Evolutionary conservation across 2,888 invertebrate genomes (phyloP).

Genomic region (Hirtodrosophila histrioides): DNA sequence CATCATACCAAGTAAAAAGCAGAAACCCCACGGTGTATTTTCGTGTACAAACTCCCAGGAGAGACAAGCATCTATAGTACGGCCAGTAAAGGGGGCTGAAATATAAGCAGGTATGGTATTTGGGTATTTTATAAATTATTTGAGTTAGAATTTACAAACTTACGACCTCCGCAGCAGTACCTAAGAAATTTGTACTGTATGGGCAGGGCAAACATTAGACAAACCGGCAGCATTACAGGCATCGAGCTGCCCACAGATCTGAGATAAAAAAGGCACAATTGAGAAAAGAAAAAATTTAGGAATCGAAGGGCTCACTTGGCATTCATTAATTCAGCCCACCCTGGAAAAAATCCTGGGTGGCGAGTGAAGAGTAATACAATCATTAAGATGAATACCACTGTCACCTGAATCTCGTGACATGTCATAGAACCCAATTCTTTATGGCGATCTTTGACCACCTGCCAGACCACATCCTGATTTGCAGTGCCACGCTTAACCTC

Average conservation of each 20-base stretch:
- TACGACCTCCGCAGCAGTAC: slow-evolving; percentile 85
- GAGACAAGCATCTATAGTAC: slow-evolving; percentile 87
- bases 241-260: slow-evolving; percentile 84
- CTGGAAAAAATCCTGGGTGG: slow-evolving; percentile 92
- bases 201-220: slow-evolving; percentile 92
- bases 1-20: slow-evolving; percentile 91
- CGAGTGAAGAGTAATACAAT: slow-evolving; percentile 93
- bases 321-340: slow-evolving; percentile 88
- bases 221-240: slow-evolving; percentile 90
- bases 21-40: slow-evolving; percentile 94
- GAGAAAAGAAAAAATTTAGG: too few relatives aligned
- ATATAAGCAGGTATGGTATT: too few relatives aligned
- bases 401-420: slow-evolving; percentile 90
- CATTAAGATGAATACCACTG: slow-evolving; percentile 89
- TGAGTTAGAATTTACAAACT: too few relatives aligned
- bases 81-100: slow-evolving; percentile 58
- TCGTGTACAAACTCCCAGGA: slow-evolving; percentile 92
- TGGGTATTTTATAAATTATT: too few relatives aligned
- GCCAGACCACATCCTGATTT: slow-evolving; percentile 87
- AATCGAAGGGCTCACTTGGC: slow-evolving; percentile 47
- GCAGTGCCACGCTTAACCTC: slow-evolving; percentile 83
- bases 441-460: slow-evolving; percentile 83
- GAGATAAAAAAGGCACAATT: neutral
- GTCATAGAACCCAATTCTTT: slow-evolving; percentile 90
- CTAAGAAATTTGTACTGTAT: slow-evolving; percentile 89